Evolutionary conservation across 2,797 vertebrate genomes (phyloP).

Genomic region (Pterois miles): DNA sequence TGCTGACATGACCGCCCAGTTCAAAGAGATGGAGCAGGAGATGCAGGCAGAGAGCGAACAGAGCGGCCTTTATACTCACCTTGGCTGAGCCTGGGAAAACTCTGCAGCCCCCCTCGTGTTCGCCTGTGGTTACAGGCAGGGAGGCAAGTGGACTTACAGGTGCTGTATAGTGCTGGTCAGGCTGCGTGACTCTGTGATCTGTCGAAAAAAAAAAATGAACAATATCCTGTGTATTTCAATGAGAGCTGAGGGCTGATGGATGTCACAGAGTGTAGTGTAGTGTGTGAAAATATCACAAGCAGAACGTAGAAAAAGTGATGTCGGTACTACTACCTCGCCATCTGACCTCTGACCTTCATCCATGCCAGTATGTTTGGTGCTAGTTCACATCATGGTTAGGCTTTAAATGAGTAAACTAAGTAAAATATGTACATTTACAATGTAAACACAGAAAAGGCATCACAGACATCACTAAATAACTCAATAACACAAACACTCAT

Average conservation of each 20-base stretch:
- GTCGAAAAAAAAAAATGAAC: constrained; percentile 6
- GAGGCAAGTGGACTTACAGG: constrained; percentile 78
- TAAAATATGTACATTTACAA: too few species aligned
- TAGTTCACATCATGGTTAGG: too few species aligned
- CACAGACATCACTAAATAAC: too few species aligned
- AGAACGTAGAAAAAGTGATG: constrained; percentile 14
- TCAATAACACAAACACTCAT: too few species aligned
- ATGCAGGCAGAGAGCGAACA: constrained; percentile 74
- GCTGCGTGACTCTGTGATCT: constrained; percentile 33
- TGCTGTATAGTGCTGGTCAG: constrained; percentile 60
- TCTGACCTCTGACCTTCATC: not conserved
- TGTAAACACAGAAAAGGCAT: too few species aligned
- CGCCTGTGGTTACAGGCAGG: constrained; percentile 50
- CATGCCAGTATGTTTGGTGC: not conserved
- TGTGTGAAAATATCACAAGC: constrained; percentile 28
- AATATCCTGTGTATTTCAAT: constrained; percentile 43
- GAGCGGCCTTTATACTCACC: constrained; percentile 72
- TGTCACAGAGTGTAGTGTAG: not conserved
- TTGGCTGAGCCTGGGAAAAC: constrained; percentile 75
- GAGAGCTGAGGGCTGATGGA: constrained; percentile 49
- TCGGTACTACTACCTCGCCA: not conserved
- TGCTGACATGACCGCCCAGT: constrained; percentile 76
- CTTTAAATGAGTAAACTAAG: too few species aligned
- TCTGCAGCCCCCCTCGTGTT: constrained; percentile 23
- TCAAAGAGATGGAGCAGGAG: constrained; percentile 79